These are phyloP conservation scores for Rhabdophis nuchalis DNA, from an alignment of 2,797 vertebrate species.

Conservation along the genomic window DNA sequence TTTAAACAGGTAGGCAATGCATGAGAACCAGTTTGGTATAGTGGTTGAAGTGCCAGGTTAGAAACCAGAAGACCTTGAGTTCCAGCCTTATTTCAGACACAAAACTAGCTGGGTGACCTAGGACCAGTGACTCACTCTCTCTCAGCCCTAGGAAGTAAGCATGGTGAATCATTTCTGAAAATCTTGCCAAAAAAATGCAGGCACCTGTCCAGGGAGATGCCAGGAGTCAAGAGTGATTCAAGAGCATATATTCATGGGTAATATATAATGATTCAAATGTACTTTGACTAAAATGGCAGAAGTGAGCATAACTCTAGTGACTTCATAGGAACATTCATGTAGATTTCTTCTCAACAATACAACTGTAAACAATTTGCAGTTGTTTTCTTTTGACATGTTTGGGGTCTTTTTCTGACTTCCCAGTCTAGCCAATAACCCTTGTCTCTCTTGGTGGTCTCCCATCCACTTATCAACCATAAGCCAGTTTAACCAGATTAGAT, in stretches of 20 bases:
- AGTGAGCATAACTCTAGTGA: background rate
- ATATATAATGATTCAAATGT: background rate
- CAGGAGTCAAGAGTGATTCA: background rate
- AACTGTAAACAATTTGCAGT: background rate
- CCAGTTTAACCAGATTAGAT: background rate
- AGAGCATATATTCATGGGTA: background rate
- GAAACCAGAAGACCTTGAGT: background rate
- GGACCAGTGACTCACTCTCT: background rate
- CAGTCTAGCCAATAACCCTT: background rate
- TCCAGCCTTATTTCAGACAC: background rate
- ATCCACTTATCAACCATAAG: background rate
- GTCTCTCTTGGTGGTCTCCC: background rate
- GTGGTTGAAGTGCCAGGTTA: background rate
- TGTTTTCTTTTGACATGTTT: background rate
- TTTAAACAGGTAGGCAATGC: background rate
- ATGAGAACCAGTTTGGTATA: background rate
- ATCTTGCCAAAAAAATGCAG: background rate
- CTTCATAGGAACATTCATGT: background rate
- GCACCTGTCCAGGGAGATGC: background rate
- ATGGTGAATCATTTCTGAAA: background rate
- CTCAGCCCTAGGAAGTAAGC: background rate
- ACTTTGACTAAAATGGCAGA: background rate
- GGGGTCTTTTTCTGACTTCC: background rate
- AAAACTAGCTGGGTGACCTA: background rate
- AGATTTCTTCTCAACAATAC: background rate